Base-by-base conservation (phyloP, 1,140 invertebrate genomes). In the Neodiprion virginianus region DNA sequence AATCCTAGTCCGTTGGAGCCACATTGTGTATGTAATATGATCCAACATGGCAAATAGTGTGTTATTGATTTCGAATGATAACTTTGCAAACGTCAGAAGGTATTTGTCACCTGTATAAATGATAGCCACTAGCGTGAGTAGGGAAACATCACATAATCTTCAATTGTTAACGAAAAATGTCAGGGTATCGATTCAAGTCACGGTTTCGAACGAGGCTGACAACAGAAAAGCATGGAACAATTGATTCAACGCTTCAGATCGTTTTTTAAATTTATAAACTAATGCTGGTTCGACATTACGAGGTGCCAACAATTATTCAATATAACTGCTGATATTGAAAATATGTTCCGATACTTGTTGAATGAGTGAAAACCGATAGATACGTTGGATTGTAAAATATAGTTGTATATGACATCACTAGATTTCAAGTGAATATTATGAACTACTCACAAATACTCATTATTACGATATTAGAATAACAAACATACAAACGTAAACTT, bases 1-100 rank as follows among this genome's bases (percentile, higher is more conserved):
- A 84, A 85, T 86, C 81, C 86, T 87, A 87, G 86, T 87, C 85
- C 81, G 80, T 85, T 79, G 79, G 82, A 86, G 81, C 80, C 79
- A 84, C 82, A 84, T 81, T 79, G 11, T 61, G 11, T 40, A 40
- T 5, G 28, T 1, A 40, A 5, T 40, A 40, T 40, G 28, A 40
- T 40, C 28, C 28, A 40, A 40, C 28, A 40, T 40, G 28, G 28
- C 28, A 40, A 40, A 40, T 40, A 40, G 28, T 40, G 28, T 40
- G 1, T 40, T 40, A 40, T 40, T 5, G 5, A 40, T 1, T 3
- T 40, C 9, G 40, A 71, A 82, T 74, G 76, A 77, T 73, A 78
- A 77, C 77, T 78, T 74, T 74, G 75, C 48, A 77, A 76, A 76
- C 79, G 75, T 69, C 70, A 78, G 78, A 78, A 74, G 76, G 49